A percentile compares a stretch with the other conserved stretches of the same genome.
These are phyloP conservation scores for Apotomis capreana DNA, from an alignment of 2,888 invertebrate species.

Conservation along the genomic window DNA sequence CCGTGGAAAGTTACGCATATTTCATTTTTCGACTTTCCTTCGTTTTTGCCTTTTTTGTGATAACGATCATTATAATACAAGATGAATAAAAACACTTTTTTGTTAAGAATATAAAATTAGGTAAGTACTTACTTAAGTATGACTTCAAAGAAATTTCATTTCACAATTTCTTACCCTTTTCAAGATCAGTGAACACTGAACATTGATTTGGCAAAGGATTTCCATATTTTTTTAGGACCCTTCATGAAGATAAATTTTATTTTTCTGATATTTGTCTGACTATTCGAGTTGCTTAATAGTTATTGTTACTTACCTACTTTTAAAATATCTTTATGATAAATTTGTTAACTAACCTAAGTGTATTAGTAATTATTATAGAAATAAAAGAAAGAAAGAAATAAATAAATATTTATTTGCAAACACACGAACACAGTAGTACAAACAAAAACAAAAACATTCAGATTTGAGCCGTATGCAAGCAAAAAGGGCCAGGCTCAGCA, in stretches of 20 bases:
- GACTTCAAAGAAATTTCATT: neutral
- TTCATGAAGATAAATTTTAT: neutral
- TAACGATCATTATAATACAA: no score
- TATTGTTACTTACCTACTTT: no score
- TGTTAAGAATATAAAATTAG: neutral
- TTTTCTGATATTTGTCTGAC: neutral
- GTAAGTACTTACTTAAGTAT: neutral
- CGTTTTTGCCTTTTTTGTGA: no score
- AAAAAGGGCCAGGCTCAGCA: no score
- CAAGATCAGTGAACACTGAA: conserved; percentile 16
- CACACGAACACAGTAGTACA: no score
- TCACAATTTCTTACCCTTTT: conserved; percentile 3
- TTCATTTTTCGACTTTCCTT: no score
- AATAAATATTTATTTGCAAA: no score
- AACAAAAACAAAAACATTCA: no score
- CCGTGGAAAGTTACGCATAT: no score
- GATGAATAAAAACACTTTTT: neutral
- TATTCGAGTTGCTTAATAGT: neutral
- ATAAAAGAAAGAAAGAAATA: no score
- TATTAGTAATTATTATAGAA: no score
- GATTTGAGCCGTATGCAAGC: no score
- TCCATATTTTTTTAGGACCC: neutral
- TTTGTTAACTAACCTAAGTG: neutral
- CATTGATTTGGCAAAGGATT: conserved; percentile 5
- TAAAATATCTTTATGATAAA: neutral